These are phyloP conservation scores for Perdita meconis DNA, from an alignment of 2,888 invertebrate genomes.

Conservation along the genomic window DNA sequence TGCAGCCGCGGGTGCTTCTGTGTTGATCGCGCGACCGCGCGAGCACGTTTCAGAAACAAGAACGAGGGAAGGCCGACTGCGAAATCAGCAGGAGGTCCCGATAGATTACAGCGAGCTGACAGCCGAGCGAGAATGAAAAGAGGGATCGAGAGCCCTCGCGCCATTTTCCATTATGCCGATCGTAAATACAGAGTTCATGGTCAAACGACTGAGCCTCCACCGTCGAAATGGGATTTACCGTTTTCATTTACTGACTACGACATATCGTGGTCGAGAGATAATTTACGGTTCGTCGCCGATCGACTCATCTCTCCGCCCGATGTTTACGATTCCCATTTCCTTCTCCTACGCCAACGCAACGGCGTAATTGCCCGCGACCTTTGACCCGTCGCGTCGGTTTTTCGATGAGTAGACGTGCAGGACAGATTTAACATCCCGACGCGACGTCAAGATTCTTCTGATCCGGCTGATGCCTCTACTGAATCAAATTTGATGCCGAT, in stretches of 20 bases:
- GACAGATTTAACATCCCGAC: not conserved
- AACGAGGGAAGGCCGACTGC: slow-evolving; percentile 19
- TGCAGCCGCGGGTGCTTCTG: not conserved
- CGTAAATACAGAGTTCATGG: slow-evolving; percentile 44
- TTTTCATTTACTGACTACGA: slow-evolving; percentile 43
- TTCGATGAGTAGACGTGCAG: not conserved
- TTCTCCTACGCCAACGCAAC: not conserved
- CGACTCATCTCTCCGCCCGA: not conserved
- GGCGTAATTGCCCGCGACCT: not conserved
- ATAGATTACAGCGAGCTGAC: slow-evolving; percentile 38
- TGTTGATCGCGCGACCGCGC: not conserved
- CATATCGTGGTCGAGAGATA: not conserved
- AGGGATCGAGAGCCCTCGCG: not conserved
- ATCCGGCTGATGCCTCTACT: no score
- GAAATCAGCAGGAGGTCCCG: slow-evolving; percentile 42
- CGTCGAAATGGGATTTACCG: slow-evolving; percentile 39
- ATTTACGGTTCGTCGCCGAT: slow-evolving; percentile 28
- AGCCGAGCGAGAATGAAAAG: slow-evolving; percentile 14
- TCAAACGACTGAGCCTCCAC: slow-evolving; percentile 6
- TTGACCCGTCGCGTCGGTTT: not conserved
- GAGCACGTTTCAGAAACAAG: slow-evolving; percentile 12
- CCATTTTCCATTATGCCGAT: slow-evolving; percentile 51
- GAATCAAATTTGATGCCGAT: no score
- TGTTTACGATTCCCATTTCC: slow-evolving; percentile 10
- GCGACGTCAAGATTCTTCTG: no score